A percentile compares a stretch with the other conserved stretches of the same genome.
phyloP scores from a whole-genome alignment of 2,113 vertebrate genomes.

The Todiramphus chloris region DNA sequence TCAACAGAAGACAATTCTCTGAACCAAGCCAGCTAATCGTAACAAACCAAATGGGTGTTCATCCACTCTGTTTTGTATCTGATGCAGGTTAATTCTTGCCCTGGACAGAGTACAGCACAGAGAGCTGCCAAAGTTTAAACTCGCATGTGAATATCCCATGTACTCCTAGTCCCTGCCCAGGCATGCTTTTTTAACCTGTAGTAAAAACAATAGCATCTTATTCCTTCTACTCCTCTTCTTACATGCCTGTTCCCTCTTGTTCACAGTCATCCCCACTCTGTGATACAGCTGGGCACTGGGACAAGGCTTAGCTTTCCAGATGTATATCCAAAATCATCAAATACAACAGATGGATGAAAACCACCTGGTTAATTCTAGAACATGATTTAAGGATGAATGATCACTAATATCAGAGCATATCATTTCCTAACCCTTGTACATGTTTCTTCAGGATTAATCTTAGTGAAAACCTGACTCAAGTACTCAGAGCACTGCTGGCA shows the following conservation, averaged over 20 bases:
- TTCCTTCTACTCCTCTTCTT: not conserved
- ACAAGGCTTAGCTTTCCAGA: not conserved
- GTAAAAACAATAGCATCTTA: not conserved
- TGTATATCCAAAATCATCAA: not conserved
- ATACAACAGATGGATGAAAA: not conserved
- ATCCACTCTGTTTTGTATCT: not conserved
- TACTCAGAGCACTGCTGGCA: not conserved
- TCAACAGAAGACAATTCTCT: not conserved
- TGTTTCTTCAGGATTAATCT: not conserved
- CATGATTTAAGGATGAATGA: not conserved
- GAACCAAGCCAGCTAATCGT: not conserved
- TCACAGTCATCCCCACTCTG: not conserved
- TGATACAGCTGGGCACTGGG: not conserved
- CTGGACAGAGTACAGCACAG: not conserved
- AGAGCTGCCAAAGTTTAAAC: not conserved
- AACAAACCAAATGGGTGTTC: not conserved
- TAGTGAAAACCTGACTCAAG: not conserved
- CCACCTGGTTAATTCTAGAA: not conserved
- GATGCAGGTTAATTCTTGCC: not conserved
- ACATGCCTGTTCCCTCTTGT: not conserved
- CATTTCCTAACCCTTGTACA: not conserved
- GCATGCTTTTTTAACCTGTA: not conserved
- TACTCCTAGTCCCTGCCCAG: not conserved
- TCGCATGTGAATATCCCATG: fast-evolving
- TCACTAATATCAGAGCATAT: not conserved